These are phyloP conservation scores for Mionectes macconnelli DNA, from an alignment of 2,113 vertebrate genomes.

Conservation along the genomic window DNA sequence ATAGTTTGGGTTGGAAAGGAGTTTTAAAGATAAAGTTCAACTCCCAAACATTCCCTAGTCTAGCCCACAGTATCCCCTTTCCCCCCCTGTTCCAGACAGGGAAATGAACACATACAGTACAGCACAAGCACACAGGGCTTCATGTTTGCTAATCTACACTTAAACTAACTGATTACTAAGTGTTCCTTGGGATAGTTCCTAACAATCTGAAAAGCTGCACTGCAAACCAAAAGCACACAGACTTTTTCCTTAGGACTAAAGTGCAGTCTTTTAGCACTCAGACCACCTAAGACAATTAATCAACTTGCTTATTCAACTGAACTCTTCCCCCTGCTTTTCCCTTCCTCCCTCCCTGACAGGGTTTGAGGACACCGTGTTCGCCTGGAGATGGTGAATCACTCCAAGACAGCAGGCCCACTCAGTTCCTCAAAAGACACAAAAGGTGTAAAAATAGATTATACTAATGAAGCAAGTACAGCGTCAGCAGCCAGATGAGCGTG, in stretches of 20 bases:
- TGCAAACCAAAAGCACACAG: neutral
- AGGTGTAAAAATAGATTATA: slow-evolving; percentile 88
- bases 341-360: neutral
- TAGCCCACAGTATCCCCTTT: neutral
- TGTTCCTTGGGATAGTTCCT: neutral
- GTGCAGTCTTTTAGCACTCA: neutral
- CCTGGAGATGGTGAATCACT: slow-evolving; percentile 84
- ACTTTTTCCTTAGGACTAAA: neutral
- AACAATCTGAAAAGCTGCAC: neutral
- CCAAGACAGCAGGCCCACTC: slow-evolving; percentile 81
- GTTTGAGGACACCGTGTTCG: slow-evolving; percentile 68
- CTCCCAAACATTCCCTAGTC: neutral
- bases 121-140: neutral
- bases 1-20: neutral
- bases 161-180: neutral
- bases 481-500: slow-evolving; percentile 86
- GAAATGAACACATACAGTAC: neutral
- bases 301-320: neutral
- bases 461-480: slow-evolving; percentile 82
- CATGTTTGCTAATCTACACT: neutral
- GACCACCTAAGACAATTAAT: slow-evolving; percentile 1
- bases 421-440: slow-evolving; percentile 95
- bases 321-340: neutral
- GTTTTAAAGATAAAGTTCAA: neutral
- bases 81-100: neutral